Evolutionary conservation across 2,888 invertebrate genomes (phyloP), one percentile per base, ranked within the genome.

Genomic region (Drosophila multiciliata): DNA sequence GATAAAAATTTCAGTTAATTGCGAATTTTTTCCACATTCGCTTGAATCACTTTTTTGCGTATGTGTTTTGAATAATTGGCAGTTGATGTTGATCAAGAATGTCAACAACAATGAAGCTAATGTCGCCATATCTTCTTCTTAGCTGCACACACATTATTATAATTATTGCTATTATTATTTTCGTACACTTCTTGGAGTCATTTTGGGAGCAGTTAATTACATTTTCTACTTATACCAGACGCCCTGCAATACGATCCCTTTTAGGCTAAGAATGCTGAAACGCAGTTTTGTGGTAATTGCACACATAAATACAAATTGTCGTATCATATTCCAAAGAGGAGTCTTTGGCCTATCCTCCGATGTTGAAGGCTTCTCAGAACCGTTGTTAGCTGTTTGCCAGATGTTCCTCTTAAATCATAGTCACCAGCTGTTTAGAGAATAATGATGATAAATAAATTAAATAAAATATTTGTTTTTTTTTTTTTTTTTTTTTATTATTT

Each of bases 241-340:
- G 3, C 26, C 26, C 23, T 45, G 45, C 45, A 45, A 23, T 23
- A 23, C 23, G 45, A 45, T 23, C 15, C 45, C 23, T 15, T 15
- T 15, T 7, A 8, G 20, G 20, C 45, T 3, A 7, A 8, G 45
- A 1, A 4, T 23, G 23, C 45, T 8, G 45, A 23, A 23, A 23
- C 15, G 45, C 20, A 23, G 15, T 23, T 45, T 23, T 8, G 7
- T 15, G 23, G 8, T 20, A 45, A 45, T 45, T 15, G 8, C 45
- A 45, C 4, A 45, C 23, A 45, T 45, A 45, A 45, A 45, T 45
- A 45, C 23, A 45, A 45, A 45, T 45, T 45, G 23, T 26, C 23
- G 15, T 45, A 8, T 45, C 23, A 23, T 15, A 23, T 45, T 23
- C 8, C 45, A 1, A 8, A 8, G 1, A 8, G 1, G 1, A 1